Evolutionary conservation across 1,140 invertebrate genomes (phyloP).

Genomic region (Brachystomella parvula): DNA sequence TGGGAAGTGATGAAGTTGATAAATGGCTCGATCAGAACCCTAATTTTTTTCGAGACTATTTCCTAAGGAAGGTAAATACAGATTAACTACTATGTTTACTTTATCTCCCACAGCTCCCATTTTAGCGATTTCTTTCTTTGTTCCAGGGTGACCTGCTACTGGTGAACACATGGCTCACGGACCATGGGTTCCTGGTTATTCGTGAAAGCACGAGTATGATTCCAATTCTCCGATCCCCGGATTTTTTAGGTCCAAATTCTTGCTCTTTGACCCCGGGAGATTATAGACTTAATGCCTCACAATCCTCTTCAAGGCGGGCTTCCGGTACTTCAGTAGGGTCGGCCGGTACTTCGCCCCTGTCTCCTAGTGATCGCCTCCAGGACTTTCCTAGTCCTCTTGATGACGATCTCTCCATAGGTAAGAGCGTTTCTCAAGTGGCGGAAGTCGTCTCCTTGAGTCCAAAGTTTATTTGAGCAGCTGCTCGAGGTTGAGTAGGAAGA

Average conservation of each 20-base stretch:
- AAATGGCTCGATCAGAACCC: constrained; percentile 35
- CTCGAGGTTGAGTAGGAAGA: background rate
- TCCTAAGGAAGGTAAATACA: constrained; percentile 30
- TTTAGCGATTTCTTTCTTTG: background rate
- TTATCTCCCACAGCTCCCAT: background rate
- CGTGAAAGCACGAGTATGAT: constrained; percentile 37
- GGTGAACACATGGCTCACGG: constrained; percentile 49
- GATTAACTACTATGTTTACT: background rate
- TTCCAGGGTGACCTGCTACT: constrained; percentile 44
- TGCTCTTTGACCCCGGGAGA: constrained; percentile 16
- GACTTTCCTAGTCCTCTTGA: constrained; percentile 22
- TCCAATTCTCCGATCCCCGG: constrained; percentile 17
- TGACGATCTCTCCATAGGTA: constrained; percentile 27
- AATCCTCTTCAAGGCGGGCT: constrained; percentile 28
- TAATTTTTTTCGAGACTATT: constrained; percentile 33
- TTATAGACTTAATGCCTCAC: constrained; percentile 23
- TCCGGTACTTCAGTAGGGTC: constrained; percentile 31
- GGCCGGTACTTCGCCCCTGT: constrained; percentile 27
- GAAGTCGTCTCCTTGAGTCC: background rate
- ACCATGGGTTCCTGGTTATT: constrained; percentile 46
- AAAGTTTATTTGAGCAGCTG: background rate
- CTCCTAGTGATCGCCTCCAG: constrained; percentile 23
- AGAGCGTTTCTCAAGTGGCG: background rate
- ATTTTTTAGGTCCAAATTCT: constrained; percentile 27
- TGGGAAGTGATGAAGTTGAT: constrained; percentile 28